These are phyloP conservation scores for Danio rerio DNA, from an alignment of 2,113 vertebrate genomes.

Conservation along the genomic window DNA sequence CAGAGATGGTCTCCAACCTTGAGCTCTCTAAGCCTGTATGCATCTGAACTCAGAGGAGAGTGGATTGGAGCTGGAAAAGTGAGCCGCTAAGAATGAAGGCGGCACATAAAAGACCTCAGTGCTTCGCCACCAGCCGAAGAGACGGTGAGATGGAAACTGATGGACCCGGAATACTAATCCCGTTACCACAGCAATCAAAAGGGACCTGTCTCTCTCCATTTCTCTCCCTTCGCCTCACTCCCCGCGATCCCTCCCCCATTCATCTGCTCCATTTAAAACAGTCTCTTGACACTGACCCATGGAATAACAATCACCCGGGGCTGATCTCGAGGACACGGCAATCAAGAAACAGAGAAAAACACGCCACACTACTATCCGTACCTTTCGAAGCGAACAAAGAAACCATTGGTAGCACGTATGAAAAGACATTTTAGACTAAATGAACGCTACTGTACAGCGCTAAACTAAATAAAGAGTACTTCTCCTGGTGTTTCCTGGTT, in stretches of 20 bases:
- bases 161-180: conserved; percentile 61
- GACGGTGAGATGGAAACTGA: conserved; percentile 55
- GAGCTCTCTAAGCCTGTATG: conserved; percentile 52
- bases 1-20: conserved; percentile 38
- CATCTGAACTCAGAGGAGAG: conserved; percentile 35
- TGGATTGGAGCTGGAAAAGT: conserved; percentile 43
- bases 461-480: background rate
- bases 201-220: conserved; percentile 28
- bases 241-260: background rate
- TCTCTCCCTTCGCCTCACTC: conserved; percentile 30
- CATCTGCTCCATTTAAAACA: conserved; percentile 34
- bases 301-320: conserved; percentile 42
- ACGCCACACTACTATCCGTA: background rate
- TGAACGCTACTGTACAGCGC: background rate
- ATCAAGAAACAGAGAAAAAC: conserved; percentile 24
- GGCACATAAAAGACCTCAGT: conserved; percentile 60
- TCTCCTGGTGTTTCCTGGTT: background rate
- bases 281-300: conserved; percentile 38
- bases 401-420: background rate
- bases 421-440: background rate
- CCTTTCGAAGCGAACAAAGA: background rate
- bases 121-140: conserved; percentile 55
- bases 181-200: conserved; percentile 62
- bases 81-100: conserved; percentile 41
- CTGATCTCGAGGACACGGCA: conserved; percentile 18